phyloP scores from a whole-genome alignment of 2,888 invertebrate genomes.

The Antitype chi region DNA sequence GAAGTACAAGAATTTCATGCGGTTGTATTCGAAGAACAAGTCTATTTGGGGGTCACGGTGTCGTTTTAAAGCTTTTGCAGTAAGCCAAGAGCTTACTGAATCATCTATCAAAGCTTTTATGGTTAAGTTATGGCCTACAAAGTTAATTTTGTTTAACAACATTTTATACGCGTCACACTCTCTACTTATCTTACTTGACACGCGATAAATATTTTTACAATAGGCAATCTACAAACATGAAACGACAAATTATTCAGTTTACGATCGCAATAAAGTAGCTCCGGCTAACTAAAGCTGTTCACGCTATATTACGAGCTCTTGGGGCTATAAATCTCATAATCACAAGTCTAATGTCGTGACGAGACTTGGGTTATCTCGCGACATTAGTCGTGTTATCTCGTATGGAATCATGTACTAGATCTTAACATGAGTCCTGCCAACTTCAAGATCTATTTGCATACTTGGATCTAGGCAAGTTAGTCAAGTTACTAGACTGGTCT shows the following conservation, averaged over 20 bases:
- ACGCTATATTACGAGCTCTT: slow-evolving; percentile 48
- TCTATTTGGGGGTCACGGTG: slow-evolving; percentile 40
- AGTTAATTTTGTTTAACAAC: slow-evolving; percentile 2
- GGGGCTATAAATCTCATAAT: slow-evolving; percentile 61
- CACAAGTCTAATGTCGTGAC: slow-evolving; percentile 58
- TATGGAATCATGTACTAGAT: slow-evolving; percentile 41
- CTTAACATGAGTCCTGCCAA: slow-evolving; percentile 37
- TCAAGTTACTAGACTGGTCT: slow-evolving; percentile 30
- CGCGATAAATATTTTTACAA: slow-evolving; percentile 52
- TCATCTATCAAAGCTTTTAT: neutral
- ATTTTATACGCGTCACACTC: neutral
- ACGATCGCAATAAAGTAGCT: slow-evolving; percentile 61
- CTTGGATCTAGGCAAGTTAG: slow-evolving; percentile 41
- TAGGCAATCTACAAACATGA: slow-evolving; percentile 43
- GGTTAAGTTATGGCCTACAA: neutral
- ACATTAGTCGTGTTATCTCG: slow-evolving; percentile 34
- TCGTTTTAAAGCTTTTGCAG: slow-evolving; percentile 6
- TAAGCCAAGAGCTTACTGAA: neutral
- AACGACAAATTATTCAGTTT: slow-evolving; percentile 61
- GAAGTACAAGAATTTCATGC: slow-evolving; percentile 34
- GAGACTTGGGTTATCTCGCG: slow-evolving; percentile 37
- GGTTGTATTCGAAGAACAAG: slow-evolving; percentile 12
- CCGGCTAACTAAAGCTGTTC: slow-evolving; percentile 47
- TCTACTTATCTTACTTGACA: slow-evolving; percentile 29
- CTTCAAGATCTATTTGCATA: slow-evolving; percentile 51